Base-by-base conservation (phyloP, 1,140 invertebrate genomes). In the Spodoptera litura region DNA sequence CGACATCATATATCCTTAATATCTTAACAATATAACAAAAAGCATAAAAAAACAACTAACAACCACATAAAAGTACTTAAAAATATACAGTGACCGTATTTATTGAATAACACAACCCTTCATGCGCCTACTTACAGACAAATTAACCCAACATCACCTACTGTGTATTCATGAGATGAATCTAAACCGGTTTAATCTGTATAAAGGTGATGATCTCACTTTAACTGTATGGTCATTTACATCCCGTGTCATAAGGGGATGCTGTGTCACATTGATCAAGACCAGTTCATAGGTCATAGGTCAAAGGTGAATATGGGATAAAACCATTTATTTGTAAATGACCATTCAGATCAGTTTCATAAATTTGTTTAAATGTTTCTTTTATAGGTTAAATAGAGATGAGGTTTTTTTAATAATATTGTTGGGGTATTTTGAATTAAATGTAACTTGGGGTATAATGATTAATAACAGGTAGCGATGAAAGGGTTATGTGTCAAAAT, bases 241-340 rank as follows among this genome's bases (percentile, higher is more conserved):
- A 64, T 78, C 75, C 56, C n/a, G 15, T 76, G 61, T 66, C 49
- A 66, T 44, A 12, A 78, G 59, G 75, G 75, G 75, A 78, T 78
- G 75, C 75, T 78, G 75, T 76, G 13, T 56, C 25, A 35, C 13
- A 31, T 27, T 49, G 55, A 61, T 72, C 31, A 31, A 2, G 4
- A 44, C 38, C 38, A 4, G 38, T 44, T 44, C 9, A 15, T 20
- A 64, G 25, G 59, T 51, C 51, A 55, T 49, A 27, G 20, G 59
- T 38, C 20, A 68, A 68, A 68, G 64, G 64, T 68, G 15, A 68
- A 25, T 52, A 68, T 68, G 49, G 35, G 61, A 62, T 38, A 15
- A 62, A 68, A 49, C 15, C 6, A 49, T 15, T 31, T 15, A 53
- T n/a, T 4, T 27, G 64, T 49, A 49, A 5, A 12, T 10, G 25